Evolutionary conservation across 1,140 invertebrate species (phyloP).

Genomic region (Panonychus citri): DNA sequence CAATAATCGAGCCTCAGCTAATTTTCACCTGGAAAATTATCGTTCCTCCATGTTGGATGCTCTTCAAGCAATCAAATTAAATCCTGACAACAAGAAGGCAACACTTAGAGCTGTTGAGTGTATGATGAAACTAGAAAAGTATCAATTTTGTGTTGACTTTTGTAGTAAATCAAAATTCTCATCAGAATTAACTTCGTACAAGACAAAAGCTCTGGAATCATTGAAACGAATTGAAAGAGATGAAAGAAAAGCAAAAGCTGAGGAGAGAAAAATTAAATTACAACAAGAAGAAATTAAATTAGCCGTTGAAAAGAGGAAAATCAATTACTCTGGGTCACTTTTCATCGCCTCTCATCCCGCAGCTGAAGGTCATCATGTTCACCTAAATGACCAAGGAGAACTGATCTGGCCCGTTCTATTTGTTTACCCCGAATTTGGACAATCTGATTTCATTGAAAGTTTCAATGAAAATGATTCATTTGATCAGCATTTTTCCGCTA

Average conservation of each 20-base stretch:
- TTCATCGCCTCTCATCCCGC: constrained; percentile 35
- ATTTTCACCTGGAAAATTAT: constrained; percentile 44
- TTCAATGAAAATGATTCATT: constrained; percentile 51
- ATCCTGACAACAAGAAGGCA: constrained; percentile 54
- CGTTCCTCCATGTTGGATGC: constrained; percentile 46
- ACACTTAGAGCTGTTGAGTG: constrained; percentile 42
- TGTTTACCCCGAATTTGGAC: constrained; percentile 51
- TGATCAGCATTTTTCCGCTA: constrained; percentile 38
- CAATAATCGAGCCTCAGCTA: constrained; percentile 68
- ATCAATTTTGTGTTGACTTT: constrained; percentile 42
- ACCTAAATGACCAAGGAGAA: constrained; percentile 30
- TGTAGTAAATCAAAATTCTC: constrained; percentile 24
- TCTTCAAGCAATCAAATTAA: constrained; percentile 45
- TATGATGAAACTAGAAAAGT: constrained; percentile 39
- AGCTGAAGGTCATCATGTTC: constrained; percentile 30
- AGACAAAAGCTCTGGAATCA: constrained; percentile 30
- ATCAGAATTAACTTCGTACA: constrained; percentile 23
- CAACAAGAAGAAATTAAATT: constrained; percentile 23
- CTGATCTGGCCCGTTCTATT: constrained; percentile 59
- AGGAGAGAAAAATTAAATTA: constrained; percentile 18
- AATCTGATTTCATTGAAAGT: constrained; percentile 44
- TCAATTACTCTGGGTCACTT: constrained; percentile 25
- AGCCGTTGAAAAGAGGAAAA: constrained; percentile 22
- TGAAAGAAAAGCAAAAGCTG: constrained; percentile 31
- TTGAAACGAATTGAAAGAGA: constrained; percentile 34